Conservation (phyloP, 2,888 invertebrate species). For the Melikaiella ostensackeni region DNA sequence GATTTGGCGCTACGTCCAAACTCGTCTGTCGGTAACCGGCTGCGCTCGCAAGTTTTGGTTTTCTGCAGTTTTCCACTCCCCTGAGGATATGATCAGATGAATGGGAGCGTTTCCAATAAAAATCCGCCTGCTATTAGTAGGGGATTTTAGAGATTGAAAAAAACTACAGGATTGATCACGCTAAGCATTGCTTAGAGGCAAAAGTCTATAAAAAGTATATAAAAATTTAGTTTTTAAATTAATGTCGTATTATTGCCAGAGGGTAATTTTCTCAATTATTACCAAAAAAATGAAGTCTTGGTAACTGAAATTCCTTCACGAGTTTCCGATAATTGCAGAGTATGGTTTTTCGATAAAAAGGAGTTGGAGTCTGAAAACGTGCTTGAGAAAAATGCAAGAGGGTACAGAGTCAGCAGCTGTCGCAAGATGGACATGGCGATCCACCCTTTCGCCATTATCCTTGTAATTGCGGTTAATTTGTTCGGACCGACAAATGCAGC, state of each 20-base stretch:
- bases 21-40: too few relatives aligned
- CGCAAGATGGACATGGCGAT: constrained; percentile 55
- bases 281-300: not conserved
- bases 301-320: constrained; percentile 30
- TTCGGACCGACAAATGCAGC: constrained; percentile 58
- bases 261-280: not conserved
- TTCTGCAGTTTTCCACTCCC: too few relatives aligned
- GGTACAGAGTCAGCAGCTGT: constrained; percentile 45
- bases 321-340: constrained; percentile 34
- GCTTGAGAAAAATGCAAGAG: constrained; percentile 33
- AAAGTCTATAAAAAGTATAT: too few relatives aligned
- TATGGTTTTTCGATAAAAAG: constrained; percentile 37
- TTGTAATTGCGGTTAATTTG: constrained; percentile 71
- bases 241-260: not conserved
- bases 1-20: too few relatives aligned
- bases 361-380: constrained; percentile 14
- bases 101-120: too few relatives aligned
- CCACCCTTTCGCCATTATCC: constrained; percentile 63
- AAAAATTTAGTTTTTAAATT: not conserved
- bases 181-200: too few relatives aligned
- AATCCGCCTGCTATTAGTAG: too few relatives aligned
- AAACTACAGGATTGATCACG: too few relatives aligned
- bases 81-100: too few relatives aligned
- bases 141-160: too few relatives aligned
- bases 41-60: too few relatives aligned